These are phyloP conservation scores for Neogale vison DNA, from an alignment of 2,113 vertebrate genomes.

Conservation along the genomic window DNA sequence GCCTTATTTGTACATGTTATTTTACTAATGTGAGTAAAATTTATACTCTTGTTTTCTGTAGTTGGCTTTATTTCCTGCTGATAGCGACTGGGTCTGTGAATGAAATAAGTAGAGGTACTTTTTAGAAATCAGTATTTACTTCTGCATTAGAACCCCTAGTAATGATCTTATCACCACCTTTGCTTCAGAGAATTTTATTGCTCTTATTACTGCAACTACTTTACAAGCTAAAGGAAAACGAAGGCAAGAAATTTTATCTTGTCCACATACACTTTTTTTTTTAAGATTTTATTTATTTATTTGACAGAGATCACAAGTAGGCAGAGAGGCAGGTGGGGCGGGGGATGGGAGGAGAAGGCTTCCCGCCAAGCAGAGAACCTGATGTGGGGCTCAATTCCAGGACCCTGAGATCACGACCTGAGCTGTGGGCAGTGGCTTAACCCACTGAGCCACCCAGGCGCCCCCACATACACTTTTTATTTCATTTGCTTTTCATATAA, in stretches of 20 bases:
- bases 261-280: background rate
- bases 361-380: too few species aligned
- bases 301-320: too few species aligned
- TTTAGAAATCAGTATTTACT: background rate
- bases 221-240: background rate
- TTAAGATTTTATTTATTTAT: too few species aligned
- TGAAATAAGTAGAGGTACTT: background rate
- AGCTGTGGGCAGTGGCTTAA: too few species aligned
- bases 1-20: constrained; percentile 70
- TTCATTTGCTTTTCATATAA: background rate
- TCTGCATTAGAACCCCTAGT: background rate
- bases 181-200: background rate
- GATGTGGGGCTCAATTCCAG: too few species aligned
- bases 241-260: background rate
- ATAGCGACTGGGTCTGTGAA: constrained; percentile 24
- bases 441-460: too few species aligned
- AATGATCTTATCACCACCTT: background rate
- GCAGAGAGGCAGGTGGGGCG: too few species aligned
- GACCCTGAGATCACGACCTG: too few species aligned
- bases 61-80: constrained; percentile 62
- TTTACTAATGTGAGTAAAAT: constrained; percentile 72
- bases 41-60: constrained; percentile 60
- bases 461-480: background rate
- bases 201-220: background rate
- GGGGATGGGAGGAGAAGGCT: too few species aligned